These are phyloP conservation scores for Seladonia tumulorum DNA, from an alignment of 2,888 invertebrate species.

Conservation along the genomic window DNA sequence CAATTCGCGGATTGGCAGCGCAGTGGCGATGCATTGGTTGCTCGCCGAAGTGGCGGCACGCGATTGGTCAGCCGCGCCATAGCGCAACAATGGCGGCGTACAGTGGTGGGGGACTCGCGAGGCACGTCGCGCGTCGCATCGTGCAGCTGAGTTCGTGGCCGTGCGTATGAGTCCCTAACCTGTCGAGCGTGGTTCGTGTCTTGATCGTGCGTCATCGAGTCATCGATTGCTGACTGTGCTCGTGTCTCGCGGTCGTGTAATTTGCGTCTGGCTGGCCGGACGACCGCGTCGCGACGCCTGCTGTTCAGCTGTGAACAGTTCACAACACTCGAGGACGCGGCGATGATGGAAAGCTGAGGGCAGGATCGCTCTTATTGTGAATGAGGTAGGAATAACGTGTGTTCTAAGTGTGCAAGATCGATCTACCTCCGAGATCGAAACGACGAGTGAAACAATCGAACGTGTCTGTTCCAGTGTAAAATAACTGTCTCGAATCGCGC, in stretches of 20 bases:
- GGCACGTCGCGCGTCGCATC: constrained; percentile 12
- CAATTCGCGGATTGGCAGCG: background rate
- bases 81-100: constrained; percentile 36
- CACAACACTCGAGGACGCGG: constrained; percentile 28
- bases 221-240: background rate
- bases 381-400: constrained; percentile 61
- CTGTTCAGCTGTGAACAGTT: background rate
- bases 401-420: background rate
- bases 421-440: background rate
- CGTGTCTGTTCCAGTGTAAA: background rate
- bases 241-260: constrained; percentile 2
- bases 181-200: constrained; percentile 35
- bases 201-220: constrained; percentile 40
- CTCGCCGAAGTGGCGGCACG: constrained; percentile 28
- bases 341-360: constrained; percentile 73
- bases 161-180: constrained; percentile 46
- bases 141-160: constrained; percentile 16
- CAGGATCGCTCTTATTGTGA: constrained; percentile 51
- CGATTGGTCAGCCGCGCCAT: constrained; percentile 35
- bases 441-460: background rate
- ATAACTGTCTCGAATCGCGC: background rate
- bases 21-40: constrained; percentile 30
- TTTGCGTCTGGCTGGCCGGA: background rate
- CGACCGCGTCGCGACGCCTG: constrained; percentile 18
- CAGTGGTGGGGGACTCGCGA: constrained; percentile 15